Percentiles rank a stretch among this genome's conserved stretches.
phyloP scores from a whole-genome alignment of 1,140 invertebrate species.

The Hycleus cichorii region DNA sequence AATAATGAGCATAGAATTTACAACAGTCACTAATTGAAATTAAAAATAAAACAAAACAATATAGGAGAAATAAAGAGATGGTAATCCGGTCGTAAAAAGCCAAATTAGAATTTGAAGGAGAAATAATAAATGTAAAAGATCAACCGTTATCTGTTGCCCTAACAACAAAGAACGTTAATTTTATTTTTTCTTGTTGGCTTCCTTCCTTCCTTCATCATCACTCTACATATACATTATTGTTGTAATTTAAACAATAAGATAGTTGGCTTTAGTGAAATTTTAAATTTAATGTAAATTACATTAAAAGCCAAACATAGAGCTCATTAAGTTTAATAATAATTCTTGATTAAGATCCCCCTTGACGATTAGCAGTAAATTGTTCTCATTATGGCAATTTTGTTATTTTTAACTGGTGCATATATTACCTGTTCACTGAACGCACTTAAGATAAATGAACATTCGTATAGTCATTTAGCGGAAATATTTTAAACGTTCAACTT shows the following conservation, averaged over 20 bases:
- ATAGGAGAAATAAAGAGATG: too few species aligned
- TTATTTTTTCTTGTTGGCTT: too few species aligned
- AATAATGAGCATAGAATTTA: too few species aligned
- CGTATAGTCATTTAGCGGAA: constrained; percentile 36
- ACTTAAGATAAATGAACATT: constrained; percentile 38
- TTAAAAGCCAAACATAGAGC: constrained; percentile 31
- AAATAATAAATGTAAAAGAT: too few species aligned
- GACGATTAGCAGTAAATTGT: constrained; percentile 45
- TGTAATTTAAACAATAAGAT: constrained; percentile 7
- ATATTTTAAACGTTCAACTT: constrained; percentile 37
- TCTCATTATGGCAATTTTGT: constrained; percentile 45
- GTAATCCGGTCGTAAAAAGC: too few species aligned
- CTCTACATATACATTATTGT: too few species aligned
- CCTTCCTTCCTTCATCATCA: too few species aligned
- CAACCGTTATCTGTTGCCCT: too few species aligned
- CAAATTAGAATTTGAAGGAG: too few species aligned
- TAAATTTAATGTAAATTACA: constrained; percentile 34
- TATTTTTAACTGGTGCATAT: constrained; percentile 42
- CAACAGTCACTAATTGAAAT: too few species aligned
- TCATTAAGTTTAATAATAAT: constrained; percentile 42
- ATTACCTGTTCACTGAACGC: constrained; percentile 41
- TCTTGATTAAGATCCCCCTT: constrained; percentile 41
- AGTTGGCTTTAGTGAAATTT: constrained; percentile 9
- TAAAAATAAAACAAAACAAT: too few species aligned
- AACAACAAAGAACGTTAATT: too few species aligned